phyloP scores from a whole-genome alignment of 1,140 invertebrate species.

The Argopecten irradians region DNA sequence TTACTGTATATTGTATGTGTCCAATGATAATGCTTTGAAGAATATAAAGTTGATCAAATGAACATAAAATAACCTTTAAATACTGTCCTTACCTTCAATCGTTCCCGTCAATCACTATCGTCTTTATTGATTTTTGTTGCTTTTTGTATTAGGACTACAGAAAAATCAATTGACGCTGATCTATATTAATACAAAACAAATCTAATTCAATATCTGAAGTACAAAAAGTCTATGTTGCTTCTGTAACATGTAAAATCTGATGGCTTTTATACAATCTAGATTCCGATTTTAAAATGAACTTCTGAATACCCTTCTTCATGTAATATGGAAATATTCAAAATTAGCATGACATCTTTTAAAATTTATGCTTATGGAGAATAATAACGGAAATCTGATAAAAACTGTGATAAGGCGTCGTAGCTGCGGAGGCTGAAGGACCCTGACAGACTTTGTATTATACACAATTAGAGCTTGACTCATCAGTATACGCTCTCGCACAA shows the following conservation, averaged over 20 bases:
- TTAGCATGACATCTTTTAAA: not conserved
- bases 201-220: no score
- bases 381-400: not conserved
- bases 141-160: not conserved
- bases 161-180: not conserved
- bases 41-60: no score
- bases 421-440: not conserved
- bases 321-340: not conserved
- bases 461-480: constrained; percentile 10
- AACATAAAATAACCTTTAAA: no score
- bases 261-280: not conserved
- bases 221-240: not conserved
- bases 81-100: no score
- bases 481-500: not conserved
- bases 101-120: not conserved
- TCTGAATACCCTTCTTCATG: not conserved
- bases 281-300: not conserved
- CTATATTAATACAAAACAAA: not conserved
- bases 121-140: not conserved
- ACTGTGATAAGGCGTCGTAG: not conserved
- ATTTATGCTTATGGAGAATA: not conserved
- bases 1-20: no score
- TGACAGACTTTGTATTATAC: not conserved
- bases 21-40: no score
- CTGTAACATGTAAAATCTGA: not conserved